Evolutionary conservation across 2,113 vertebrate species (phyloP).

Genomic region (Circaetus gallicus): DNA sequence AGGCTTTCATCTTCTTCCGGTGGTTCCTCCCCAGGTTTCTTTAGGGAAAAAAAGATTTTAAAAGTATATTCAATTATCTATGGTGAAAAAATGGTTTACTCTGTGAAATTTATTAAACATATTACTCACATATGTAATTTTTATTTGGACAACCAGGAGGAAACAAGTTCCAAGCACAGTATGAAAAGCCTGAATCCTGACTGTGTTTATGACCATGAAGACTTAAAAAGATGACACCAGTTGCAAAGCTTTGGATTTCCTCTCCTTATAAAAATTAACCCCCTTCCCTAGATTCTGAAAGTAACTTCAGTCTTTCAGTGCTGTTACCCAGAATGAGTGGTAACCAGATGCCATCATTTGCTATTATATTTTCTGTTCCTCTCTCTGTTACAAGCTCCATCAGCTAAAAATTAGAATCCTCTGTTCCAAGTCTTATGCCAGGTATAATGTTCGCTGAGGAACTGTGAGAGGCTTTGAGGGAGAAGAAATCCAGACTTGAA

Average conservation of each 20-base stretch:
- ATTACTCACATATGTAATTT: background rate
- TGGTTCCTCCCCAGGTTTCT: conserved; percentile 86
- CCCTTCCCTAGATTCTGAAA: background rate
- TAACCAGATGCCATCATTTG: background rate
- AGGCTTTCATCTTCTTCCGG: conserved; percentile 85
- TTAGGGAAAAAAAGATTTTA: background rate
- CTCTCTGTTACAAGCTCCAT: background rate
- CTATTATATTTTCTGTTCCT: background rate
- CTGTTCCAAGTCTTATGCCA: background rate
- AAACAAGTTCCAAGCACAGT: background rate
- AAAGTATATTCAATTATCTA: background rate
- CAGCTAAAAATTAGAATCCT: background rate
- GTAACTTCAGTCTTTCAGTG: background rate
- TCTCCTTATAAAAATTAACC: background rate
- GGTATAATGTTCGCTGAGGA: background rate
- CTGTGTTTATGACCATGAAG: background rate
- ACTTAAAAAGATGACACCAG: background rate
- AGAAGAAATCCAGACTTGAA: background rate
- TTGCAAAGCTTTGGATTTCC: background rate
- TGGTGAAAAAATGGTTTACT: background rate
- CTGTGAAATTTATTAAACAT: background rate
- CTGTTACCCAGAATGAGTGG: background rate
- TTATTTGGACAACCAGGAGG: background rate
- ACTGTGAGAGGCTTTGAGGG: background rate
- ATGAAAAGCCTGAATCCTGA: background rate